A percentile compares a stretch with the other conserved stretches of the same genome.
phyloP scores from a whole-genome alignment of 2,797 vertebrate species.

The Pseudopleuronectes americanus region DNA sequence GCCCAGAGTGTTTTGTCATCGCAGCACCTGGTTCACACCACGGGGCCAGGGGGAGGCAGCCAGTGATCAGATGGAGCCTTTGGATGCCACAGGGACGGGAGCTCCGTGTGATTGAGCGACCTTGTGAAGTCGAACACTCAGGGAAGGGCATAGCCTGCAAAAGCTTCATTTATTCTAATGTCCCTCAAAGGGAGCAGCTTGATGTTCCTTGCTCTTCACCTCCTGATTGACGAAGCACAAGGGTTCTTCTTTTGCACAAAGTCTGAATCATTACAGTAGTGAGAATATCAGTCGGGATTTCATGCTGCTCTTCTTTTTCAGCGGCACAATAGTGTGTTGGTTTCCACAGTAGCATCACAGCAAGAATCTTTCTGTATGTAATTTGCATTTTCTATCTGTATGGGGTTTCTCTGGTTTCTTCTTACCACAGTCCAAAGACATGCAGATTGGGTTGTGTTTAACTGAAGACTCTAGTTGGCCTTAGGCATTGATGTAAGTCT shows the following conservation, averaged over 20 bases:
- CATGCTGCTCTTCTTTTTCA: neutral
- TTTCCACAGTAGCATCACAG: no score
- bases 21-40: slow-evolving; percentile 77
- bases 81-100: slow-evolving; percentile 57
- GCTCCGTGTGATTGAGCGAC: slow-evolving; percentile 65
- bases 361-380: no score
- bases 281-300: slow-evolving; percentile 4
- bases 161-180: slow-evolving; percentile 46
- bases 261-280: neutral
- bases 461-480: no score
- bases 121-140: slow-evolving; percentile 59
- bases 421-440: no score
- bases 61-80: slow-evolving; percentile 65
- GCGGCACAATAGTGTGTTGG: neutral
- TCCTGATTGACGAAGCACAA: slow-evolving; percentile 9
- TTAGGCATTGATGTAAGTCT: neutral
- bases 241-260: slow-evolving; percentile 1
- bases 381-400: no score
- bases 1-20: slow-evolving; percentile 81
- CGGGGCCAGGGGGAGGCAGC: slow-evolving; percentile 54
- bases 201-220: slow-evolving; percentile 22
- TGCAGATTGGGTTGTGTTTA: no score
- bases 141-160: slow-evolving; percentile 44
- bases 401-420: no score
- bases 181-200: slow-evolving; percentile 29